A percentile compares a stretch with the other conserved stretches of the same genome.
phyloP scores from a whole-genome alignment of 2,113 vertebrate species.

The Ifrita kowaldi region DNA sequence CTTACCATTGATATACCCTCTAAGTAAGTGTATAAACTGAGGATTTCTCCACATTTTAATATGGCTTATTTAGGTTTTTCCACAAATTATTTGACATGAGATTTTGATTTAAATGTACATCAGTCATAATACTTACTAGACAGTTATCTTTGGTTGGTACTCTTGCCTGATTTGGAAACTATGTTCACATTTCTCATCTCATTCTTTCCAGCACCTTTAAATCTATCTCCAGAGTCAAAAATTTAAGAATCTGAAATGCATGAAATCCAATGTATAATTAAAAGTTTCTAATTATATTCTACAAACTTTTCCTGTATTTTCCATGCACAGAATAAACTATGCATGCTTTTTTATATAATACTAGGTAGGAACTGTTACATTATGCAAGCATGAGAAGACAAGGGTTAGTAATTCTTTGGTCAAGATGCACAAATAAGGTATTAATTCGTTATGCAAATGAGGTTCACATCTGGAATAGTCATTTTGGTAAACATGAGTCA shows the following conservation, averaged over 20 bases:
- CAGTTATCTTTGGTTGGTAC: neutral
- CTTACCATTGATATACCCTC: neutral
- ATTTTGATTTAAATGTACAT: neutral
- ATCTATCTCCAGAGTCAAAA: neutral
- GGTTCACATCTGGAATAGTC: neutral
- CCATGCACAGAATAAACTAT: neutral
- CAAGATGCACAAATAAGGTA: neutral
- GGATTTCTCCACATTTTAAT: neutral
- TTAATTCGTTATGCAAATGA: neutral
- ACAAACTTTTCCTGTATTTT: neutral
- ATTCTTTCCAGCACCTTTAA: neutral
- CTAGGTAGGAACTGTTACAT: neutral
- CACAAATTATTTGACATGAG: neutral
- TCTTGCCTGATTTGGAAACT: neutral
- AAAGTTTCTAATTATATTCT: neutral
- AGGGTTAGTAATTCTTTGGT: neutral
- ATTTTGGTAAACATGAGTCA: neutral
- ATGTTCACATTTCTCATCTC: neutral
- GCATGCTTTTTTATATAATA: neutral
- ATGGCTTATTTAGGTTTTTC: fast-evolving
- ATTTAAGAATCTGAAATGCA: neutral
- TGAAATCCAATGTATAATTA: neutral
- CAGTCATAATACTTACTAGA: neutral
- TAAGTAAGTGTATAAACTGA: neutral
- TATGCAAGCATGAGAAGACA: neutral